Evolutionary conservation across 1,140 invertebrate species (phyloP).

Genomic region (Saxidomus purpurata): DNA sequence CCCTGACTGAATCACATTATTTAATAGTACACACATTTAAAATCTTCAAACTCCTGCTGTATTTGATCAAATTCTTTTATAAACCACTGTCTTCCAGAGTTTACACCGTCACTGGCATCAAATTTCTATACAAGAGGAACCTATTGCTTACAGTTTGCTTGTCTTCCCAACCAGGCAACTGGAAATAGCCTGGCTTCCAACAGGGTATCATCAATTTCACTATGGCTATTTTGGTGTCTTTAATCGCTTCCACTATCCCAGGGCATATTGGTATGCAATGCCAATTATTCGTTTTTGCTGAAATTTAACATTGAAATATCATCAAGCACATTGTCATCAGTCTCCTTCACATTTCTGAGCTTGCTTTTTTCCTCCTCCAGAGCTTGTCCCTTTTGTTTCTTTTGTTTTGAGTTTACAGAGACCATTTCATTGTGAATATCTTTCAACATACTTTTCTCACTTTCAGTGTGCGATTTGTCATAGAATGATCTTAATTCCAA

Average conservation of each 20-base stretch:
- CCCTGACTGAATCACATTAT: no score
- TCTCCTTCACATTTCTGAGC: no score
- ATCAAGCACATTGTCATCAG: no score
- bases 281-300: constrained; percentile 18
- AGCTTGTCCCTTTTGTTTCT: no score
- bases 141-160: constrained; percentile 1
- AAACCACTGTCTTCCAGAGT: neutral
- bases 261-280: constrained; percentile 39
- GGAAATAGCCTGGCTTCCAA: neutral
- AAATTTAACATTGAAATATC: neutral
- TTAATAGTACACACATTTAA: no score
- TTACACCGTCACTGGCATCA: constrained; percentile 29
- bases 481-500: no score
- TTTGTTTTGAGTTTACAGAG: no score
- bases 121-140: neutral
- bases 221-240: neutral
- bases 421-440: no score
- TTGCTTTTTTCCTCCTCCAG: no score
- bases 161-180: constrained; percentile 3
- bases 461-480: no score
- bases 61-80: neutral
- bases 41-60: no score
- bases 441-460: no score
- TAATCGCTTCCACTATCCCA: neutral
- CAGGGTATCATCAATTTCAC: constrained; percentile 11